Evolutionary conservation across 2,797 vertebrate species (phyloP), one percentile per base, ranked within the genome.

Genomic region (Dryobates pubescens): DNA sequence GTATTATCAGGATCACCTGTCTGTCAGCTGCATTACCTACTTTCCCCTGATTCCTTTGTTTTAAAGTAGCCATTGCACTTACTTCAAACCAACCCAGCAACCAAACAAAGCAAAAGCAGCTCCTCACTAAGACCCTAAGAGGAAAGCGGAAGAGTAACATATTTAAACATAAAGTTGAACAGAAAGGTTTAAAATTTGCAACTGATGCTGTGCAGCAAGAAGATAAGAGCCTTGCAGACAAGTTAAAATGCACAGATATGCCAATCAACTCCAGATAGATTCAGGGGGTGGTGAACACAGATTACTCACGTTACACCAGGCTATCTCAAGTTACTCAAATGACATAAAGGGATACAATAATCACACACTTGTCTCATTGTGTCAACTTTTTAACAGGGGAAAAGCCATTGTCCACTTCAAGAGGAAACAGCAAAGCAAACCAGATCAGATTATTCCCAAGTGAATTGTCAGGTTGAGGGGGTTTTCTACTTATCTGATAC

Each of bases 301-400:
- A 91, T 93, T 88, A 85, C 89, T 93, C 85, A 67, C 91, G 32
- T 86, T 89, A 91, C 95, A 92, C 20, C 22, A 30, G 59, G 90
- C 86, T 92, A 88, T 94, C 90, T 97, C 89, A 41, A 81, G 90
- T 96, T 96, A 88, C 86, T 94, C 86, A 92, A 92, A 96, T 96
- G 95, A 96, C 94, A 95, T 82, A 93, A 93, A 94, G 82, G 73
- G 96, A 97, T 95, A 95, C 91, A 94, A 95, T 97, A 97, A 97
- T 97, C 96, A 96, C 93, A 97, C 94, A 93, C 94, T 95, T 97
- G 97, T 96, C 96, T 96, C 94, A 89, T 76, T 92, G 93, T 97
- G 95, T 96, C 97, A 94, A 92, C 71, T 69, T 97, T 96, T 96
- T 91, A 94, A 92, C 87, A 94, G 88, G 86, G 94, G 83, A 91